Percentiles rank a stretch among this genome's conserved stretches.
These are phyloP conservation scores for Pterostichus niger DNA, from an alignment of 2,888 invertebrate species.

Conservation along the genomic window DNA sequence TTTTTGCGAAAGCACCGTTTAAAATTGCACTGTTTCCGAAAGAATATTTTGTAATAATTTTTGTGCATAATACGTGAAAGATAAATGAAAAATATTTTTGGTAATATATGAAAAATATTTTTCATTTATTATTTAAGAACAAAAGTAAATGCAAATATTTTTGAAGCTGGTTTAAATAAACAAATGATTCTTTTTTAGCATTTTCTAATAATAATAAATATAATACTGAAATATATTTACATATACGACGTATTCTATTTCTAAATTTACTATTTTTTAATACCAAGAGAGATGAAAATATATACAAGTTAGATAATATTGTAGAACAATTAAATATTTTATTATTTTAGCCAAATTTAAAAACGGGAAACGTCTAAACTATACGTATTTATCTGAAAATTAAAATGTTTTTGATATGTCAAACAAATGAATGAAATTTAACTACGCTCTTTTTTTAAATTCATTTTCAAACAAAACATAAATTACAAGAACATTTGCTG, in stretches of 20 bases:
- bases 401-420: neutral
- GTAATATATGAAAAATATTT: no score
- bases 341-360: no score
- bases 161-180: no score
- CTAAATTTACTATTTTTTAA: neutral
- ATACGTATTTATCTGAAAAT: no score
- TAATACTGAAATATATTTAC: slow-evolving; percentile 53
- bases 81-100: neutral
- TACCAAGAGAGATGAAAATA: neutral
- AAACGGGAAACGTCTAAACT: no score
- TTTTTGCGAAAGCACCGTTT: neutral
- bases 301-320: neutral
- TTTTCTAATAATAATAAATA: slow-evolving; percentile 39
- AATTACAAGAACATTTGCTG: no score
- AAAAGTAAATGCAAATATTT: no score
- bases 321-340: no score
- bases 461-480: neutral
- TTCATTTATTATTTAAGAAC: no score
- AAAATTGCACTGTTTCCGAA: neutral
- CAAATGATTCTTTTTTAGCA: neutral
- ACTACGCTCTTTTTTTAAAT: no score
- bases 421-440: neutral
- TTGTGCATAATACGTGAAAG: no score
- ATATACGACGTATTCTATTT: slow-evolving; percentile 2
- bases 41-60: neutral